Conservation (phyloP, 2,888 invertebrate species). For the Plusia festucae region DNA sequence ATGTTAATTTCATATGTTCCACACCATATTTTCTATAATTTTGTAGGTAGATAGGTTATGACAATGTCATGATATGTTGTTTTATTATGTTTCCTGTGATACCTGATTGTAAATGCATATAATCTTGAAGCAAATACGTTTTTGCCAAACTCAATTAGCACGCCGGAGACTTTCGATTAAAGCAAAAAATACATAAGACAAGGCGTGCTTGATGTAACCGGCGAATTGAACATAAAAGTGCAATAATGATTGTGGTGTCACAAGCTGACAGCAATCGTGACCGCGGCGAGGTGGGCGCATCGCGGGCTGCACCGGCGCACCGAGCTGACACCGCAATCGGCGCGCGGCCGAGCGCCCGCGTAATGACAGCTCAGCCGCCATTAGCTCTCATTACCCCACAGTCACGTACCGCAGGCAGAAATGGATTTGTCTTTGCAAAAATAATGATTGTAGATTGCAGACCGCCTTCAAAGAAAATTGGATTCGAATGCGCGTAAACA, state of each 20-base stretch:
- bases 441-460: constrained; percentile 88
- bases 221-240: constrained; percentile 62
- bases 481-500: constrained; percentile 84
- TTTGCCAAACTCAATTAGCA: constrained; percentile 46
- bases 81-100: not conserved
- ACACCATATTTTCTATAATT: not conserved
- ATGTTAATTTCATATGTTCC: not conserved
- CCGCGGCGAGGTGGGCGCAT: constrained; percentile 54
- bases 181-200: constrained; percentile 48
- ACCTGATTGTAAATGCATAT: constrained; percentile 1
- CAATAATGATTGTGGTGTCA: constrained; percentile 70
- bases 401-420: constrained; percentile 87
- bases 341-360: constrained; percentile 66
- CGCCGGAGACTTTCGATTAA: constrained; percentile 38
- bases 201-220: constrained; percentile 50
- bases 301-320: constrained; percentile 50
- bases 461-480: constrained; percentile 86
- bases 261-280: constrained; percentile 71
- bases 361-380: constrained; percentile 85
- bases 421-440: constrained; percentile 89
- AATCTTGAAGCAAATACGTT: constrained; percentile 35
- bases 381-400: constrained; percentile 86
- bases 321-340: constrained; percentile 58
- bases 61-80: not conserved
- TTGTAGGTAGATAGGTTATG: not conserved